Base-by-base conservation (phyloP, 2,113 vertebrate species). In the Condylura cristata region DNA sequence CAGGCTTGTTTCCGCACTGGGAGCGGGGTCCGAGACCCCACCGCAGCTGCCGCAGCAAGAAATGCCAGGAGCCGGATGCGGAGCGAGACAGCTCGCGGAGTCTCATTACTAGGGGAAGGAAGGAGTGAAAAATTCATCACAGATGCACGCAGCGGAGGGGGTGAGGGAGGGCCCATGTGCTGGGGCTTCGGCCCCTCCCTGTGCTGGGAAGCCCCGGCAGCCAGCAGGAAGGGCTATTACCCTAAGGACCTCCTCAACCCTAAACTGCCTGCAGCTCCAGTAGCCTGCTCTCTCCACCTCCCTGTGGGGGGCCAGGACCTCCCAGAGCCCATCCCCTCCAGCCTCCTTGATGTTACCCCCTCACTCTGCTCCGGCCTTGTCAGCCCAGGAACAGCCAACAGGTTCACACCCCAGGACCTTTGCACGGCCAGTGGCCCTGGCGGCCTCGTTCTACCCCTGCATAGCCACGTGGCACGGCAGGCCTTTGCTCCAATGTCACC, bases 81-180 rank as follows among this genome's bases (percentile, higher is more conserved):
- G 89, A 83, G 68, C 51, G 4, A 63, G 34, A 76, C 28, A 41
- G 24, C 20, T 17, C 53, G 13, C 70, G 70, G 34, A 44, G 63
- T 44, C 75, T 75, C 85, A 17, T 74, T 26, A 46, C 0, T 51
- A 58, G 37, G 41, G 2, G 14, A 13, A 32, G 51, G 41, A 91
- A 53, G 60, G 30, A 86, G 61, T 30, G 58, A 94, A 58, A 44
- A 61, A 91, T 37, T 72, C 41, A 76, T 26, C 65, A 85, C 61
- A 82, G 66, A 89, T 5, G 0, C 0, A 60, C 13, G 0, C 61
- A 16, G 0, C 0, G 0, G 76, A 51, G 82, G 2, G 86, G 24
- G 10, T 6, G 20, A 14, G 1, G 86, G 24, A 17, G 14, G 16
- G 48, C 48, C 48, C 48, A 17, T n/a, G n/a, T n/a, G n/a, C n/a